phyloP scores from a whole-genome alignment of 2,888 invertebrate genomes.

The Globia sparganii region DNA sequence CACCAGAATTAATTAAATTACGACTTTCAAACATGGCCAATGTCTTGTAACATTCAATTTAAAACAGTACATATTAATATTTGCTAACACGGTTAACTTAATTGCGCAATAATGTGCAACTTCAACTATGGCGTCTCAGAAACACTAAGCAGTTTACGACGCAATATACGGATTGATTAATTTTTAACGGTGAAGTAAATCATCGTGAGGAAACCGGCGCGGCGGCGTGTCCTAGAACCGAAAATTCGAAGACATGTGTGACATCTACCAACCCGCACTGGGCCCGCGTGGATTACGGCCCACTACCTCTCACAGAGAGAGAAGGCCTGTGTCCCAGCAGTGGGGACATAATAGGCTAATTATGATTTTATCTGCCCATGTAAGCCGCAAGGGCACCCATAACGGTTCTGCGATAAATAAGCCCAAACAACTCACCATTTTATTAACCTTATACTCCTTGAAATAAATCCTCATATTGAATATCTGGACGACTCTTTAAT shows the following conservation, averaged over 20 bases:
- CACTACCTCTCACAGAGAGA: too few species aligned
- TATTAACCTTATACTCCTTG: slow-evolving; percentile 83
- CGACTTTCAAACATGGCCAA: background rate
- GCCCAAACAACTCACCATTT: slow-evolving; percentile 80
- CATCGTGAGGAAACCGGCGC: background rate
- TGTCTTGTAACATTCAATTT: slow-evolving; percentile 6
- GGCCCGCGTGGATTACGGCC: background rate
- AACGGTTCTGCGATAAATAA: too few species aligned
- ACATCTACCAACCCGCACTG: background rate
- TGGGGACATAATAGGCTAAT: background rate
- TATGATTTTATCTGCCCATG: background rate
- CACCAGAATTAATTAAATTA: slow-evolving; percentile 7
- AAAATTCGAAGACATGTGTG: background rate
- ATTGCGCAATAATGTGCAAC: background rate
- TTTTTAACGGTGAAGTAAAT: background rate
- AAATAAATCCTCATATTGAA: slow-evolving; percentile 87
- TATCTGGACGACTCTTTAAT: slow-evolving; percentile 77
- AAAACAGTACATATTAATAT: background rate
- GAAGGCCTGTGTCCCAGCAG: background rate
- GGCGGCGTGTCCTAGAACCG: background rate
- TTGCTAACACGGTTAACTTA: background rate
- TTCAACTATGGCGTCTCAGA: background rate
- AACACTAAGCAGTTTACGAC: background rate
- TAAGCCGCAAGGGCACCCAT: background rate
- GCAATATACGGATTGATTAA: background rate